Base-by-base conservation (phyloP, 2,888 invertebrate species). In the Callinectes sapidus region DNA sequence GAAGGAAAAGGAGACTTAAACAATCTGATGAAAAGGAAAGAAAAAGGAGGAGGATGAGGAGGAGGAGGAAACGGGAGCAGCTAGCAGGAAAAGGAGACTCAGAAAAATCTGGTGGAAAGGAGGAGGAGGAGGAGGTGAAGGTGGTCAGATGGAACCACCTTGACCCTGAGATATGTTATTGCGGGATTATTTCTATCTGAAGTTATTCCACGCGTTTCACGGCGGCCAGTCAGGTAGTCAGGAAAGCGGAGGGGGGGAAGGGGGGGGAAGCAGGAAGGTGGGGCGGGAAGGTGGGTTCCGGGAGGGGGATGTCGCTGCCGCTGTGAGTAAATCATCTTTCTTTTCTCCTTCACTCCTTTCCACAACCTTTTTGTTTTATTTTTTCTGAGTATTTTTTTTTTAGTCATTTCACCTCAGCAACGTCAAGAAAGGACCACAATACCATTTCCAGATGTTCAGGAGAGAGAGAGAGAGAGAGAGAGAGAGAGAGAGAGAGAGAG, bases 121-220 rank as follows among this genome's bases (percentile, higher is more conserved):
- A 28, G 71, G 28, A 77, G 13, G 0, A 13, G 28, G 10, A 8
- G 28, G n/a, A 77, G 28, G 71, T 32, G 71, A 32, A 77, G 13
- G 71, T 35, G 81, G 81, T 35, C 32, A 35, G 81, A 35, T 14
- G 35, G 81, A 81, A 35, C 81, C 35, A 32, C 14, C 81, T 81
- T 81, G 81, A 81, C 16, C 81, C 81, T 16, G 3, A 35, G 81
- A 35, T 35, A 81, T 81, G 32, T 81, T 81, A 81, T 81, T 81
- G 81, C 35, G 35, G 32, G 81, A 81, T 81, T 81, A 81, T 81
- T 35, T 81, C 18, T 32, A 81, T 81, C 81, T 81, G 35, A 71
- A 71, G 71, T 81, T 81, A 81, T 81, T 81, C 35, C 35, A 32
- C 81, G 81, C 32, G 81, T 10, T 35, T 81, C 35, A 2, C 16